phyloP scores from a whole-genome alignment of 1,140 invertebrate genomes.

The Drosophila setifemur region DNA sequence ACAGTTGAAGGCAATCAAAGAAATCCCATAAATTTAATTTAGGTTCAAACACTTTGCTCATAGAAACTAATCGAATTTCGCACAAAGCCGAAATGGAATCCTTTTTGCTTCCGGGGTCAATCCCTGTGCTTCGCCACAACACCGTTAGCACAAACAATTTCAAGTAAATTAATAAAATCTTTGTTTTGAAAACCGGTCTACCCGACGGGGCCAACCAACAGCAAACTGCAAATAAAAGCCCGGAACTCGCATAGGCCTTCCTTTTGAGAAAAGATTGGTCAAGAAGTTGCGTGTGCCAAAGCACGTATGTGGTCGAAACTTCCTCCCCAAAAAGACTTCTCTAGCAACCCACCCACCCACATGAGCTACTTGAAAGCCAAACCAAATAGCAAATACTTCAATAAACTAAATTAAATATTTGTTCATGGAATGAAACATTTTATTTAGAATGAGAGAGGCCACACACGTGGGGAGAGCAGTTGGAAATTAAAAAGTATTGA shows the following conservation, averaged over 20 bases:
- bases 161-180: slow-evolving; percentile 76
- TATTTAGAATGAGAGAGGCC: neutral
- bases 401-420: slow-evolving; percentile 79
- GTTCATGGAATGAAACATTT: slow-evolving; percentile 60
- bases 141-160: slow-evolving; percentile 30
- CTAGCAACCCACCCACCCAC: neutral
- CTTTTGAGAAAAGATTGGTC: slow-evolving; percentile 31
- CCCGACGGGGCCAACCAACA: slow-evolving; percentile 34
- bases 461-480: neutral
- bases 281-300: slow-evolving; percentile 55
- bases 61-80: slow-evolving; percentile 56
- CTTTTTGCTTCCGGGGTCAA: neutral
- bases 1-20: neutral
- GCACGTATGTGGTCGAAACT: slow-evolving; percentile 19
- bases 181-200: slow-evolving; percentile 34
- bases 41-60: slow-evolving; percentile 12
- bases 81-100: slow-evolving; percentile 6
- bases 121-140: neutral
- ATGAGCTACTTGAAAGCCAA: slow-evolving; percentile 49
- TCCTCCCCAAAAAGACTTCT: neutral
- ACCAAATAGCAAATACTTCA: slow-evolving; percentile 70
- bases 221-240: slow-evolving; percentile 33
- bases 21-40: slow-evolving; percentile 6
- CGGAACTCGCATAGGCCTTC: slow-evolving; percentile 17
- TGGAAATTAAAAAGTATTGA: slow-evolving; percentile 20